Base-by-base conservation (phyloP, 2,797 vertebrate genomes). In the Mormyrops attenuatus region DNA sequence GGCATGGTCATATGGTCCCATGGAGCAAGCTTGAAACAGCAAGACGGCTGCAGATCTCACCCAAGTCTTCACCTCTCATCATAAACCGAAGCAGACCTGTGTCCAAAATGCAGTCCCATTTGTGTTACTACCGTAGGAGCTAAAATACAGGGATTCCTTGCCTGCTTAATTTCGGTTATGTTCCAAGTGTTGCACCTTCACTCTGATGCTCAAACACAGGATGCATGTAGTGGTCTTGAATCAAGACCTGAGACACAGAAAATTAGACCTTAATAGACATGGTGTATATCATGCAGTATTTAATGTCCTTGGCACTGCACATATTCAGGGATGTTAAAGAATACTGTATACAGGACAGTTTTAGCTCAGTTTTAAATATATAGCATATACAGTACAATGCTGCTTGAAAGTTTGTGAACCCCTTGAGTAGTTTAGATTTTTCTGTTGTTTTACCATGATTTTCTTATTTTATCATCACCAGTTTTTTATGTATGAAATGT, bases 1-100 rank as follows among this genome's bases (percentile, higher is more conserved):
- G 97, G 96, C 97, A 98, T 98, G 95, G 95, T 98, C 95, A 94
- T 95, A 90, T 93, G 92, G 93, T 94, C 95, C 95, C 92, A 90
- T 90, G 55, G 90, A 89, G 89, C 49, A 92, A 91, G 90, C 17
- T 15, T 53, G 86, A 20, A 11, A 49, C 89, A 66, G 90, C 30
- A 66, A 90, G 73, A 11, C 13, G 7, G 38, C 34, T n/a, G 20
- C 57, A 13, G 6, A 30, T 53, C 9, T 26, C 15, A 17, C 5
- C 8, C 8, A 5, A 20, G 38, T 22, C 87, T 73, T 11, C 20
- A 41, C 20, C 55, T 11, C 38, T 47, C 34, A 34, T 66, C 3
- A 17, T n/a, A 15, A 88, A 47, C 38, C 9, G 8, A 38, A 87
- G 85, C 13, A 41, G 85, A n/a, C 30, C 41, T 22, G 38, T 1